A percentile compares a stretch with the other conserved stretches of the same genome.
These are phyloP conservation scores for Micoletzkya japonica DNA, from an alignment of 2,888 invertebrate genomes.

Conservation along the genomic window DNA sequence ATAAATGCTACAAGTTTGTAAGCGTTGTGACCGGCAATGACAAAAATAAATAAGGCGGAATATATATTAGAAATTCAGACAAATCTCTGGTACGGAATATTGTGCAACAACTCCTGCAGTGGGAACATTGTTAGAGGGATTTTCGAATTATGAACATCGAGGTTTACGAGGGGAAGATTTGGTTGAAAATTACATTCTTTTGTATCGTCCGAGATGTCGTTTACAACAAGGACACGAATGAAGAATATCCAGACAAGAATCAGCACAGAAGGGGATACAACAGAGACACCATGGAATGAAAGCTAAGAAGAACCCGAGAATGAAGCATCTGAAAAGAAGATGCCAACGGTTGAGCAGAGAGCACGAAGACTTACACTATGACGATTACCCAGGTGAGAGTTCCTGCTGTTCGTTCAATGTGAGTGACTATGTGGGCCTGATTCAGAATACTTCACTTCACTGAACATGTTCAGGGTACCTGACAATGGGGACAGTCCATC, in stretches of 20 bases:
- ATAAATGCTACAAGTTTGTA: no score
- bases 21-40: no score
- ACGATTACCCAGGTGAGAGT: constrained; percentile 51
- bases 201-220: constrained; percentile 53
- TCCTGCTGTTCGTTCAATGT: constrained; percentile 52
- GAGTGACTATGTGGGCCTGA: constrained; percentile 58
- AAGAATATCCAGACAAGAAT: constrained; percentile 56
- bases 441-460: neutral
- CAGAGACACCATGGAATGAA: constrained; percentile 56
- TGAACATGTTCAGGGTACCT: no score
- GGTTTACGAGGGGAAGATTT: no score
- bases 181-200: constrained; percentile 1
- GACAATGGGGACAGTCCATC: constrained; percentile 59
- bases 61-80: no score
- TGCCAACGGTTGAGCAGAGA: neutral
- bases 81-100: no score
- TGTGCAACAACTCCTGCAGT: no score
- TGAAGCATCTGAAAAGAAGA: constrained; percentile 36
- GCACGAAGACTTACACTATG: constrained; percentile 32
- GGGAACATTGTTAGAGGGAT: no score
- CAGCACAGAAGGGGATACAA: constrained; percentile 58
- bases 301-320: constrained; percentile 58
- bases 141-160: no score
- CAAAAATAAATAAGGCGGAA: no score
- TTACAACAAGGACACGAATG: constrained; percentile 61